phyloP scores from a whole-genome alignment of 2,113 vertebrate species.

The Anseranas semipalmata region DNA sequence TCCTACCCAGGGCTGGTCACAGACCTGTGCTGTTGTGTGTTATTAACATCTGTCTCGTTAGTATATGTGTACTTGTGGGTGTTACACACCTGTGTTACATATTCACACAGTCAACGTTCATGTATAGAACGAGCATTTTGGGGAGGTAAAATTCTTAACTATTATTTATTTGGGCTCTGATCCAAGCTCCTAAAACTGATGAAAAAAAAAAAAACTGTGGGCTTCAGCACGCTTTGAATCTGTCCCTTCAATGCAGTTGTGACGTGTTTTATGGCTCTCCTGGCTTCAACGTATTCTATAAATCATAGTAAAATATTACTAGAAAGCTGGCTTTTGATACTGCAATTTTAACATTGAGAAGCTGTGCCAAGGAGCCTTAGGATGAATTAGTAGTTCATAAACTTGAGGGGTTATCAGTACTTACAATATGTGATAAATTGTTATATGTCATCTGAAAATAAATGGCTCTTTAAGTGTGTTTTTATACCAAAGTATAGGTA shows the following conservation, averaged over 20 bases:
- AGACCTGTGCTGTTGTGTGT: neutral
- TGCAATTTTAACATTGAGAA: neutral
- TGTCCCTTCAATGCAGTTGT: neutral
- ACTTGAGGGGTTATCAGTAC: neutral
- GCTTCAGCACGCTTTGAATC: neutral
- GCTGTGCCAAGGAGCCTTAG: neutral
- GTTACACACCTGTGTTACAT: neutral
- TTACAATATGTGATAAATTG: conserved; percentile 8
- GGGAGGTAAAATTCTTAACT: neutral
- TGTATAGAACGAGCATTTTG: neutral
- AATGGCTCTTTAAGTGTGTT: neutral
- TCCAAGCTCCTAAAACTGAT: neutral
- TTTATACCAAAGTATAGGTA: neutral
- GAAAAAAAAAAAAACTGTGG: neutral
- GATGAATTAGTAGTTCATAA: neutral
- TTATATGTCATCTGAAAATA: neutral
- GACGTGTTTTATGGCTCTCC: neutral
- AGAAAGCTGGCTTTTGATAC: neutral
- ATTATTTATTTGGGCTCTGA: neutral
- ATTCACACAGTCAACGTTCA: neutral
- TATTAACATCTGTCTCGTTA: neutral
- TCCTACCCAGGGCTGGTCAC: neutral
- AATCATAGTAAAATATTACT: neutral
- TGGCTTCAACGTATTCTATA: neutral
- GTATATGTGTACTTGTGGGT: neutral